A percentile compares a stretch with the other conserved stretches of the same genome.
Evolutionary conservation across 2,797 vertebrate genomes (phyloP).

Genomic region (Orestias chungarensis): DNA sequence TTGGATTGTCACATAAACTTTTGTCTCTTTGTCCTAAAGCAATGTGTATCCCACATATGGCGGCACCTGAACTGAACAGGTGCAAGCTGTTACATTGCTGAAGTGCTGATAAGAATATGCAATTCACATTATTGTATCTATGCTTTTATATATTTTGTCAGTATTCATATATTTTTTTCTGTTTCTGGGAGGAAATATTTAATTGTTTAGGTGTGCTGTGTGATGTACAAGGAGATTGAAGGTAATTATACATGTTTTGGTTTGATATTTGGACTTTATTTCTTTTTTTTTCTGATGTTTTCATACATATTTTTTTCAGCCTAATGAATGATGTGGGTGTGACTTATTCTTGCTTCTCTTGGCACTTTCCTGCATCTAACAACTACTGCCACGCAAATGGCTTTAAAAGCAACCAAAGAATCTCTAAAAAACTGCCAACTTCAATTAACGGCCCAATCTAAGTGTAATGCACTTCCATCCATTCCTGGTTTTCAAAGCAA

Average conservation of each 20-base stretch:
- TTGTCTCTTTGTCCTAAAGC: not conserved
- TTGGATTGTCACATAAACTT: not conserved
- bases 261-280: not conserved
- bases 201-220: not conserved
- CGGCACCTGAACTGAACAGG: not conserved
- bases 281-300: not conserved
- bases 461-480: constrained; percentile 54
- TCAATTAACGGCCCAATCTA: constrained; percentile 58
- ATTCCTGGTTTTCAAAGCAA: constrained; percentile 41
- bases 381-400: constrained; percentile 42
- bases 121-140: not conserved
- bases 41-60: too few relatives aligned
- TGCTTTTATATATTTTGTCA: not conserved
- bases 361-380: constrained; percentile 28
- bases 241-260: not conserved
- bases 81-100: not conserved
- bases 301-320: not conserved
- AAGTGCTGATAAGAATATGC: not conserved
- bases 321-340: constrained; percentile 22
- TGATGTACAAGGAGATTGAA: not conserved
- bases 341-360: constrained; percentile 34
- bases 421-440: constrained; percentile 45
- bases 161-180: not conserved
- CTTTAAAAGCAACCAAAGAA: constrained; percentile 52
- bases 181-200: not conserved